A percentile compares a stretch with the other conserved stretches of the same genome.
phyloP scores from a whole-genome alignment of 2,888 invertebrate genomes.

The Harpalus rubripes region DNA sequence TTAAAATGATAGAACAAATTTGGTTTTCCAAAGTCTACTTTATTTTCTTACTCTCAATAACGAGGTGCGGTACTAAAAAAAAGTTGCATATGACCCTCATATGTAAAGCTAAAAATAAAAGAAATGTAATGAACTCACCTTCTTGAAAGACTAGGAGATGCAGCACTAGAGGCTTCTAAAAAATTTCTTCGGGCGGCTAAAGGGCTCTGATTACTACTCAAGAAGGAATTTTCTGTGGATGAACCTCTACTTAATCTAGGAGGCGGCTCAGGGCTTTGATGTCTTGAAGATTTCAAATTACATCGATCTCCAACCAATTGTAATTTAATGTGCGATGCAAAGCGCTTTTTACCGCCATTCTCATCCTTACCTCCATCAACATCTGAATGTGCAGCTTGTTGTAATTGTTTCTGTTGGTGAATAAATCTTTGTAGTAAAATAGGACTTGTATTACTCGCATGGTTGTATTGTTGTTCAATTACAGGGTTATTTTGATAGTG shows the following conservation, averaged over 20 bases:
- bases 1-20: no score
- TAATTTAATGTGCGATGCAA: constrained; percentile 90
- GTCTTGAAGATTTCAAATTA: constrained; percentile 76
- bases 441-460: constrained; percentile 86
- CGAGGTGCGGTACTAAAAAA: no score
- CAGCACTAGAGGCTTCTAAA: constrained; percentile 78
- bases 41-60: no score
- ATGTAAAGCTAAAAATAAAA: no score
- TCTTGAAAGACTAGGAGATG: constrained; percentile 80
- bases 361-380: constrained; percentile 68
- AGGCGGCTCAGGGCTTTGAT: constrained; percentile 82
- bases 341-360: constrained; percentile 83
- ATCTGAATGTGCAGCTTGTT: constrained; percentile 72
- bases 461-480: constrained; percentile 71
- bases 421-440: constrained; percentile 88
- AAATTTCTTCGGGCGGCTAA: constrained; percentile 81
- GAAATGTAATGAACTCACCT: constrained; percentile 75
- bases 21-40: no score
- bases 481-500: constrained; percentile 71
- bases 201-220: constrained; percentile 77
- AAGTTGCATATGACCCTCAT: no score
- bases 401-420: constrained; percentile 87
- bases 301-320: constrained; percentile 81
- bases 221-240: constrained; percentile 69
- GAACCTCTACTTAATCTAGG: constrained; percentile 77